These are phyloP conservation scores for Catostylus mosaicus DNA, from an alignment of 30 jellyfish, hydroid and myxozoan genomes.

Conservation along the genomic window DNA sequence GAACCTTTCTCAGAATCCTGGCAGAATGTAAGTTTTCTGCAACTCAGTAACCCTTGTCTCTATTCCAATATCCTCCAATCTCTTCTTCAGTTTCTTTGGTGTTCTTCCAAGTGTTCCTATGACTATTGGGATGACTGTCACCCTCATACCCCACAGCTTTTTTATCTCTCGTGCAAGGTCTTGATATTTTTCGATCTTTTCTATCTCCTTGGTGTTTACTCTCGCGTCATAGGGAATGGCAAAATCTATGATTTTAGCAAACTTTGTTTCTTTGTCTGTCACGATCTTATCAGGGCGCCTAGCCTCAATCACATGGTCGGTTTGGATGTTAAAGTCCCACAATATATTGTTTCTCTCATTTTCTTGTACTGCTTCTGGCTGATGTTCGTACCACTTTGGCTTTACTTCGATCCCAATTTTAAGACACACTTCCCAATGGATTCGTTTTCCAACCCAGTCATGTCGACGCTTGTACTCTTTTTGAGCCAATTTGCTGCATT, in stretches of 20 bases:
- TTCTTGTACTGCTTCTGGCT: slow-evolving; percentile 19
- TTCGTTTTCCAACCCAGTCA: no score
- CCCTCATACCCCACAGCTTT: not conserved
- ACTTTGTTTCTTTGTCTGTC: not conserved
- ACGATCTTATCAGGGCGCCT: not conserved
- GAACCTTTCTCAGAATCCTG: no score
- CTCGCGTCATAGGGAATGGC: slow-evolving; percentile 2
- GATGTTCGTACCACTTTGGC: slow-evolving; percentile 8
- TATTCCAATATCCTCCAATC: no score
- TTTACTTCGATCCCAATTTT: not conserved
- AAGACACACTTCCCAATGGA: not conserved
- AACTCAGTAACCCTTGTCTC: no score
- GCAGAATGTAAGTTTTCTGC: no score
- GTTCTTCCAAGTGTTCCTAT: no score
- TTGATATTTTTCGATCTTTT: no score
- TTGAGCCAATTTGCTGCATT: no score
- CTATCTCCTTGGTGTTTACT: slow-evolving; percentile 17
- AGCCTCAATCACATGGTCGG: no score
- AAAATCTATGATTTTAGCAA: slow-evolving; percentile 4
- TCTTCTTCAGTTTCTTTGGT: no score
- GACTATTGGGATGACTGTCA: not conserved
- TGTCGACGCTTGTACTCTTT: no score
- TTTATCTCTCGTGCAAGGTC: not conserved
- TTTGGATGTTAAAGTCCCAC: no score
- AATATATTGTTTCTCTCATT: slow-evolving; percentile 1